These are phyloP conservation scores for Desoria tigrina DNA, from an alignment of 2,888 invertebrate species.

Conservation along the genomic window DNA sequence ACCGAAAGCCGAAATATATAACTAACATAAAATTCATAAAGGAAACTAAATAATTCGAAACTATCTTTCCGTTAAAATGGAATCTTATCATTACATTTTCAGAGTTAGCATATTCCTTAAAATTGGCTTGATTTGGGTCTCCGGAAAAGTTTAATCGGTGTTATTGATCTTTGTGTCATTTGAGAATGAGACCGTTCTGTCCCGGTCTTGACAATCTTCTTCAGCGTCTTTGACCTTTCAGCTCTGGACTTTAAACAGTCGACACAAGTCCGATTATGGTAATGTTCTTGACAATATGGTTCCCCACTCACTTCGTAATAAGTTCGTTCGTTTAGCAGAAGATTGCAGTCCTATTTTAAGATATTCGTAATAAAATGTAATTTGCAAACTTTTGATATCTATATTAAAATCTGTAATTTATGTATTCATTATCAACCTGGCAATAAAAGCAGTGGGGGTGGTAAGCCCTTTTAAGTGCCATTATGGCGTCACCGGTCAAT, in stretches of 20 bases:
- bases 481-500: slow-evolving; percentile 46
- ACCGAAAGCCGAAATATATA: too few relatives aligned
- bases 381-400: too few relatives aligned
- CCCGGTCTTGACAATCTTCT: slow-evolving; percentile 54
- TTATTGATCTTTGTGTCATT: slow-evolving; percentile 40
- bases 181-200: slow-evolving; percentile 33
- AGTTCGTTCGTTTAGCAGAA: slow-evolving; percentile 44
- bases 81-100: too few relatives aligned
- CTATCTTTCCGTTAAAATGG: too few relatives aligned
- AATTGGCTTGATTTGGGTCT: slow-evolving; percentile 44
- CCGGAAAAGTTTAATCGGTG: slow-evolving; percentile 40
- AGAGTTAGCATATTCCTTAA: slow-evolving; percentile 21
- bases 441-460: slow-evolving; percentile 52
- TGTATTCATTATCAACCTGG: slow-evolving; percentile 35
- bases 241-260: slow-evolving; percentile 48
- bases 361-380: too few relatives aligned
- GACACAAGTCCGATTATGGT: slow-evolving; percentile 47
- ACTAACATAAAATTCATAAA: too few relatives aligned
- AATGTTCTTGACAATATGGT: slow-evolving; percentile 50
- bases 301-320: slow-evolving; percentile 47
- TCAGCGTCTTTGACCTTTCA: slow-evolving; percentile 34
- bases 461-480: slow-evolving; percentile 46
- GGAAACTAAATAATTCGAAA: too few relatives aligned
- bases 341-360: slow-evolving; percentile 46
- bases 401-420: too few relatives aligned